phyloP scores from a whole-genome alignment of 2,113 vertebrate species.

The Lamprologus tigripictilis region DNA sequence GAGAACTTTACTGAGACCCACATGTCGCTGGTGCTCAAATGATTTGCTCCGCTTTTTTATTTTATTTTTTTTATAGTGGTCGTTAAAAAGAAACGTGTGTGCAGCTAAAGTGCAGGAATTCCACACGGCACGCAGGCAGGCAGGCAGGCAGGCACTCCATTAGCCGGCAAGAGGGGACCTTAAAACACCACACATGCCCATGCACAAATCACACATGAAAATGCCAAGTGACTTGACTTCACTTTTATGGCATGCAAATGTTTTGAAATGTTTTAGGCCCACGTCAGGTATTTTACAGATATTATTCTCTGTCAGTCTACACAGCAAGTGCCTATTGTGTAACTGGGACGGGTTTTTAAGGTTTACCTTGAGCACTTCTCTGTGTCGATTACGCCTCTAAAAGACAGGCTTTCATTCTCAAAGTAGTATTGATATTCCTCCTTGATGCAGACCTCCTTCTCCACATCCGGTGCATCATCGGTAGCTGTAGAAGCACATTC shows the following conservation, averaged over 20 bases:
- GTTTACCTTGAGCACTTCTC: slow-evolving; percentile 89
- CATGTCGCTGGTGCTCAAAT: slow-evolving; percentile 40
- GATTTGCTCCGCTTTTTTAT: slow-evolving; percentile 33
- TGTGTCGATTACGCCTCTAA: slow-evolving; percentile 81
- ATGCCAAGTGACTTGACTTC: slow-evolving; percentile 38
- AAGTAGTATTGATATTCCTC: slow-evolving; percentile 96
- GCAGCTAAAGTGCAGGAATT: slow-evolving; percentile 55
- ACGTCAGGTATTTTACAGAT: slow-evolving; percentile 10
- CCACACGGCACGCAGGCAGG: slow-evolving; percentile 28
- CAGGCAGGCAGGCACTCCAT: slow-evolving; percentile 56
- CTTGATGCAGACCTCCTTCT: slow-evolving; percentile 90
- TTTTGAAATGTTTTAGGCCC: slow-evolving; percentile 28
- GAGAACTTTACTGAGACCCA: slow-evolving; percentile 11
- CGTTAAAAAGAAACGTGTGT: slow-evolving; percentile 58
- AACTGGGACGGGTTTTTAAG: background rate
- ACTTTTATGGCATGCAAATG: slow-evolving; percentile 50
- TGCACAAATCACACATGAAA: background rate
- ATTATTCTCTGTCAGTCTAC: background rate
- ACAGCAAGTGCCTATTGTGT: background rate
- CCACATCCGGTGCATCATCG: slow-evolving; percentile 71
- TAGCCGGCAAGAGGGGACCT: slow-evolving; percentile 57
- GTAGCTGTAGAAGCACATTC: slow-evolving; percentile 68
- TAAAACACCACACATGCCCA: slow-evolving; percentile 25
- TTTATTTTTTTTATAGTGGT: slow-evolving; percentile 41
- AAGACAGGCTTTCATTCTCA: slow-evolving; percentile 73